Base-by-base conservation (phyloP, 2,888 invertebrate genomes). In the Polydesmus complanatus region DNA sequence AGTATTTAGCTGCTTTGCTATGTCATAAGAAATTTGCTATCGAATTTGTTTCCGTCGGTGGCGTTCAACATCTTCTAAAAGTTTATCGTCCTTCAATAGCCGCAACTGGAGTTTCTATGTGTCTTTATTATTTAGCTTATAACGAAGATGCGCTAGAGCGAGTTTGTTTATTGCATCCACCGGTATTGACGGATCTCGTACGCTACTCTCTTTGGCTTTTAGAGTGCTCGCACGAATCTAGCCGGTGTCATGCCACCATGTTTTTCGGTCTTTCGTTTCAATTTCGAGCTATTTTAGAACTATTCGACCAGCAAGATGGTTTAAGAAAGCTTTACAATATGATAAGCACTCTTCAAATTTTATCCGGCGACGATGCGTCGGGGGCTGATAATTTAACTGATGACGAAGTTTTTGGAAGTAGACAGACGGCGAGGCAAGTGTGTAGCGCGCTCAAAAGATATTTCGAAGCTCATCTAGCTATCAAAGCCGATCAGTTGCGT, bases 11-110 rank as follows among this genome's bases (percentile, higher is more conserved):
- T 0, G 89, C 95, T 0, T 75, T 98, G 64, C 79, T 98, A 18
- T 96, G 96, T 71, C 97, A 98, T 75, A 97, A 97, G 77, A 96
- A 96, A 74, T 96, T 98, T 78, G 91, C 93, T 0, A 84, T 96
- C 27, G 96, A 97, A 73, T 97, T 97, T 73, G 85, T 98, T 56
- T 83, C 87, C 62, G 83, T 84, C 72, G 86, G 87, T 27, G 97
- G 96, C 0, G 74, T 98, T 53, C 78, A 90, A 81, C 82, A 83
- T 64, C 79, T 97, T 57, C 77, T 97, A 18, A 86, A 88, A 72
- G 90, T 98, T 1, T 91, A 93, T 0, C 80, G 92, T 27, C 95
- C 94, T 0, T 93, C 94, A 37, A 86, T 96, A 56, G 93, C 96
- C 0, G 92, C 96, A 1, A 95, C 95, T 0, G 97, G 93, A 18